A percentile compares a stretch with the other conserved stretches of the same genome.
Conservation (phyloP, 2,113 vertebrate species). For the Forbesichthys papilliferus region DNA sequence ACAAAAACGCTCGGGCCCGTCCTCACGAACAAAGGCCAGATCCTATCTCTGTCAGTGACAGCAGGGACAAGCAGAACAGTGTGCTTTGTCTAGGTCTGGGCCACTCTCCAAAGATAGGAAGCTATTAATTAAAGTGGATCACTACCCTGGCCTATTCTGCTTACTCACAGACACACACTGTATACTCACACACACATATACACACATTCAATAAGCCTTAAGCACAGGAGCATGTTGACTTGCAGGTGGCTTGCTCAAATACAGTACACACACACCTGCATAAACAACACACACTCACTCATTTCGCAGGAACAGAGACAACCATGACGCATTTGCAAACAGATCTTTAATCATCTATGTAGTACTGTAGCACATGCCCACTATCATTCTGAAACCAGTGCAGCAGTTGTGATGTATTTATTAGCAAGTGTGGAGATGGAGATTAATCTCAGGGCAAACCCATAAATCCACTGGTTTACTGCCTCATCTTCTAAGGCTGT, state of each 20-base stretch:
- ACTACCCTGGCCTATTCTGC: slow-evolving; percentile 23
- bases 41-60: slow-evolving; percentile 27
- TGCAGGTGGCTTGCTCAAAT: not conserved
- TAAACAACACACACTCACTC: not conserved
- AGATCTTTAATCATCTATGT: not conserved
- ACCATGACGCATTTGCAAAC: not conserved
- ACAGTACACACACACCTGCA: slow-evolving; percentile 1
- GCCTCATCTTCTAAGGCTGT: not conserved
- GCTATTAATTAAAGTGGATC: slow-evolving; percentile 66
- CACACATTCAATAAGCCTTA: slow-evolving; percentile 12
- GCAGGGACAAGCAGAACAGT: slow-evolving; percentile 27
- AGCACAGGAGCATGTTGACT: not conserved
- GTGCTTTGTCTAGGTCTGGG: slow-evolving; percentile 43
- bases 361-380: not conserved
- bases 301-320: not conserved
- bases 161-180: not conserved
- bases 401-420: slow-evolving; percentile 10
- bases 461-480: slow-evolving; percentile 6
- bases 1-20: not conserved
- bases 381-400: not conserved
- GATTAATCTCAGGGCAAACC: slow-evolving; percentile 1
- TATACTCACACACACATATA: not conserved
- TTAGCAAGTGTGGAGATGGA: slow-evolving; percentile 10
- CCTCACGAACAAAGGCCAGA: slow-evolving; percentile 41
- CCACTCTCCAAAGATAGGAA: slow-evolving; percentile 55